Base-by-base conservation (phyloP, 2,888 invertebrate species). In the Hyposoter dolosus region DNA sequence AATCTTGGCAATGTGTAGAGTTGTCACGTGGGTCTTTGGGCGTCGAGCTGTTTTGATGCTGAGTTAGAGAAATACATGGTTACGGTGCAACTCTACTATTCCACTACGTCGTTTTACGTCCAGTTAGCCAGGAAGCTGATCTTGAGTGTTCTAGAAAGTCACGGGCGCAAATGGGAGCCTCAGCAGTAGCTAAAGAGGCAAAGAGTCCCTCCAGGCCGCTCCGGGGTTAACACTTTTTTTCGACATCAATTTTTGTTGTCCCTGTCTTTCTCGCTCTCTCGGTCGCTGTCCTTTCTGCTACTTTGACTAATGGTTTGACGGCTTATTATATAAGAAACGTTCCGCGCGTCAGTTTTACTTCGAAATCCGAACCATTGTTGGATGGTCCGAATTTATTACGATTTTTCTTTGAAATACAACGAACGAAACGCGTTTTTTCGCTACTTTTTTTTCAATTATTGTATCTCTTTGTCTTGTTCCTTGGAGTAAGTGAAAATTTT, bases 231-330 rank as follows among this genome's bases (percentile, higher is more conserved):
- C 28, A 60, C 60, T 60, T 60, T 60, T 60, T 60, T 60, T 23
- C 23, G 15, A 28, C 28, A 15, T 28, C 60, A 60, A 60, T 60
- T 60, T 60, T 28, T 23, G 12, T 60, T n/a, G 15, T 60, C 60
- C 28, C 23, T 53, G 3, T 19, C 53, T 17, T 5, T 12, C 23
- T n/a, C 56, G 1, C 35, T 60, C 53, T 80, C 76, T 65, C 81
- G 47, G 84, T 76, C 80, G 63, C 63, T 56, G 35, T 84, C 77
- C 75, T 71, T 77, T 81, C 71, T 53, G 72, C 75, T 60, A 65
- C 84, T 65, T 32, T 45, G 12, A 43, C 50, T 35, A 68, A 40
- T 43, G 19, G 19, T 23, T 47, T 17, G 28, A 32, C 47, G 28
- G 28, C 45, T 47, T 28, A 9, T 47, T 69, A 40, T 65, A 71